Evolutionary conservation across 2,113 vertebrate genomes (phyloP).

Genomic region (Boulengeromyrus knoepffleri): DNA sequence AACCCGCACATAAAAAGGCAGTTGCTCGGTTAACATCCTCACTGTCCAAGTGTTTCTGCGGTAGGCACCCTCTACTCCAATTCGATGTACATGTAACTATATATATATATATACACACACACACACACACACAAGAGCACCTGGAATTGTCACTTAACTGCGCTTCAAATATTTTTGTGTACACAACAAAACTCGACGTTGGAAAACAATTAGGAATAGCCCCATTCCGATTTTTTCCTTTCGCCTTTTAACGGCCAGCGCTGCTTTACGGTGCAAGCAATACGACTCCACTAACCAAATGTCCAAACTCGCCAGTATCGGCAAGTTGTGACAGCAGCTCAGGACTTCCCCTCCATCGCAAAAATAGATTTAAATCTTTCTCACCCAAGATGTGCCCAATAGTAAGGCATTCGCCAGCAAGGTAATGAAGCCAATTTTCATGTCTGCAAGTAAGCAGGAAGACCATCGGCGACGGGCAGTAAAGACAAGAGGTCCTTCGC

Average conservation of each 20-base stretch:
- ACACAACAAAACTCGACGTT: not conserved
- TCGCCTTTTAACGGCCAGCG: not conserved
- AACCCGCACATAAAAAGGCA: not conserved
- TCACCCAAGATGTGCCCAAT: slow-evolving; percentile 61
- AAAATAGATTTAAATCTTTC: slow-evolving; percentile 39
- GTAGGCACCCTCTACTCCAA: not conserved
- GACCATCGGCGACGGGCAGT: slow-evolving; percentile 9
- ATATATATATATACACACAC: not conserved
- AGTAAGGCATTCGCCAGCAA: slow-evolving; percentile 58
- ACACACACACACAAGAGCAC: not conserved
- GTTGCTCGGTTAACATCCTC: not conserved
- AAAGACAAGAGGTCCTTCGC: not conserved
- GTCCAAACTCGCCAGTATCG: not conserved
- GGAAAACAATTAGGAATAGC: not conserved
- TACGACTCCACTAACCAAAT: not conserved
- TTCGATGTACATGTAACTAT: not conserved
- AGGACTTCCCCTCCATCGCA: slow-evolving; percentile 17
- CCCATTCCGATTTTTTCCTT: not conserved
- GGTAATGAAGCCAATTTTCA: slow-evolving; percentile 52
- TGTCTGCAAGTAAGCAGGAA: slow-evolving; percentile 45
- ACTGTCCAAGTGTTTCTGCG: not conserved
- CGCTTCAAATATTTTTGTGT: not conserved
- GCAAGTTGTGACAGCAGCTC: slow-evolving; percentile 39
- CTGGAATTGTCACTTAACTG: not conserved
- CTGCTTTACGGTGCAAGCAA: not conserved